Base-by-base conservation (phyloP, 2,797 vertebrate genomes). In the Poeciliopsis infans region DNA sequence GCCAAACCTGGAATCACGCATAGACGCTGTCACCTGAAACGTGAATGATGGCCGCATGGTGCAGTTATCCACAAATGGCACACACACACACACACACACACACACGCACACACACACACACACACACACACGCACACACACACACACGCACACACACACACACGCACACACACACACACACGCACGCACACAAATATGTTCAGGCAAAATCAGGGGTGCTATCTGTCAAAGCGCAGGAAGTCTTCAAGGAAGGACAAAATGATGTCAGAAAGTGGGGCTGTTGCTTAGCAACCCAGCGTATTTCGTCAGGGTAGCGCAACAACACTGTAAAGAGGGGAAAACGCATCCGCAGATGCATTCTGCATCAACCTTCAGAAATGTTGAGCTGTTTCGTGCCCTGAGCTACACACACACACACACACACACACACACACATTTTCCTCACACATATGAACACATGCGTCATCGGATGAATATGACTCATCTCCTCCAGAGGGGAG, bases 221-320 rank as follows among this genome's bases (percentile, higher is more conserved):
- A 76, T 86, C 92, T 96, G 95, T 96, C 96, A 90, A 95, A 94
- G 94, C 89, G 82, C 85, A 87, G 89, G 87, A 95, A 94, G 89
- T 95, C 92, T 57, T 95, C 93, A 88, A 90, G 86, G 92, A 95
- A 93, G 93, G 93, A 95, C 89, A 86, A 93, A 93, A 93, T 96
- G 95, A 97, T 96, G 96, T 97, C 96, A 97, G 95, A 96, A 95
- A 92, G 89, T 86, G 95, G 95, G 91, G 90, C 86, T 89, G 96
- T 97, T 96, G 95, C 96, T 94, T 95, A 96, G 97, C 95, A 97
- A 97, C 95, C 84, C 86, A 77, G 85, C 86, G 89, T 95, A 94
- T 95, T 94, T 91, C 94, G 90, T 95, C 94, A 93, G 89, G 83
- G 72, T 82, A 91, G 89, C 93, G 93, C 73, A 70, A 80, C 82